These are phyloP conservation scores for Lophotis ruficrista DNA, from an alignment of 2,113 vertebrate genomes.

Conservation along the genomic window DNA sequence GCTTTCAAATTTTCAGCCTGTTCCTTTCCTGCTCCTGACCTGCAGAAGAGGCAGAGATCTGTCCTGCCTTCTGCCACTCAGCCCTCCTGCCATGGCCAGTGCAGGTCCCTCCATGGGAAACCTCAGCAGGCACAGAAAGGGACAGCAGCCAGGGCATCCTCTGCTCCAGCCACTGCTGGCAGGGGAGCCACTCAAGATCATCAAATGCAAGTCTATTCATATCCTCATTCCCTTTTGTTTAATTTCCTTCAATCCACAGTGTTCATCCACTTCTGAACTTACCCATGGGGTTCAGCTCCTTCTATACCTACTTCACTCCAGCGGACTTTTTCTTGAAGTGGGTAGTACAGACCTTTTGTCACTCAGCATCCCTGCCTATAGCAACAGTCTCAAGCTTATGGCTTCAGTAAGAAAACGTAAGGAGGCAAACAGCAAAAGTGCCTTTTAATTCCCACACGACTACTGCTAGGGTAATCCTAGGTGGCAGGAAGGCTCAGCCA, in stretches of 20 bases:
- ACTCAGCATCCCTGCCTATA: neutral
- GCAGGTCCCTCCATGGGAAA: rapidly evolving
- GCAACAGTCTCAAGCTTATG: neutral
- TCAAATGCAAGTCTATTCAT: neutral
- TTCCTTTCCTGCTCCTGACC: neutral
- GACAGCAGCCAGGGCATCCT: neutral
- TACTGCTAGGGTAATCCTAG: neutral
- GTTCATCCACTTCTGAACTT: neutral
- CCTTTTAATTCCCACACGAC: neutral
- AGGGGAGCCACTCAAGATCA: neutral
- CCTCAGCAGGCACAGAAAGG: neutral
- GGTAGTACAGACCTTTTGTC: neutral
- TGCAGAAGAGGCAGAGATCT: neutral
- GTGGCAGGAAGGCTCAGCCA: neutral
- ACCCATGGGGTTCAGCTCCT: neutral
- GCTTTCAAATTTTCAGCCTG: neutral
- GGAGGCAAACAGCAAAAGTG: neutral
- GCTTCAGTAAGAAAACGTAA: neutral
- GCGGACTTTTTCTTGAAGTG: neutral
- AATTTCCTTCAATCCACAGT: rapidly evolving
- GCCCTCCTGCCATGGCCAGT: neutral
- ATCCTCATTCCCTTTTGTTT: neutral
- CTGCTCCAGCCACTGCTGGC: neutral
- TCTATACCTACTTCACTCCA: neutral
- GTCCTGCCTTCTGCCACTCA: neutral